phyloP scores from a whole-genome alignment of 2,113 vertebrate species.

The Oceanodroma tethys region DNA sequence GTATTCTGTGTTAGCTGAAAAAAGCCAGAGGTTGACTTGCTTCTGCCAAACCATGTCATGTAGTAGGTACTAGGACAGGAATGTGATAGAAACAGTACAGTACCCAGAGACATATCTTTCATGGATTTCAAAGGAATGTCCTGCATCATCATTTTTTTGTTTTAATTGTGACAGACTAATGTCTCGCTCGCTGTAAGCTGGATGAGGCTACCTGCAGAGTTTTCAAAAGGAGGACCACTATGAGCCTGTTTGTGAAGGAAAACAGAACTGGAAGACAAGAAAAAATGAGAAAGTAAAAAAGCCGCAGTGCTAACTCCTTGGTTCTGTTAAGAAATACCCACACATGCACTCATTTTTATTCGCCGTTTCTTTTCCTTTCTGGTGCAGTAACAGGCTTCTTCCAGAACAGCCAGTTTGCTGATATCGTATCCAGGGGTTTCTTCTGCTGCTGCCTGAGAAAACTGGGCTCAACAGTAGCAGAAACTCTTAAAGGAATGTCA shows the following conservation, averaged over 20 bases:
- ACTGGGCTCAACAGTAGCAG: neutral
- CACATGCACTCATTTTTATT: neutral
- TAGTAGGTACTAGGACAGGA: neutral
- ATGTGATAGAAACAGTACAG: neutral
- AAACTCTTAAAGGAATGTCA: neutral
- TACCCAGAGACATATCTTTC: neutral
- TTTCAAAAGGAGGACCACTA: neutral
- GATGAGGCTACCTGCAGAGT: neutral
- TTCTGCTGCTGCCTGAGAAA: neutral
- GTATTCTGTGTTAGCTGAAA: neutral
- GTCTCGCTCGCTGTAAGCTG: neutral
- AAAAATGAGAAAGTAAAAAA: neutral
- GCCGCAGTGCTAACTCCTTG: neutral
- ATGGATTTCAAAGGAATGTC: neutral
- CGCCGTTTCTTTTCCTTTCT: neutral
- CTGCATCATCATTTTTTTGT: neutral
- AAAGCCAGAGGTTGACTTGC: neutral
- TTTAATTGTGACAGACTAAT: neutral
- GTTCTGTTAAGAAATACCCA: neutral
- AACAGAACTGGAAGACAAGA: neutral
- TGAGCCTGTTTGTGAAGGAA: neutral
- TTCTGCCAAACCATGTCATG: neutral
- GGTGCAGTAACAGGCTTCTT: neutral
- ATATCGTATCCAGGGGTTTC: neutral
- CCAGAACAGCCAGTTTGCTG: neutral